Percentiles rank a stretch among this genome's conserved stretches.
These are phyloP conservation scores for Coelinius sp. DNA, from an alignment of 2,888 invertebrate species.

Conservation along the genomic window DNA sequence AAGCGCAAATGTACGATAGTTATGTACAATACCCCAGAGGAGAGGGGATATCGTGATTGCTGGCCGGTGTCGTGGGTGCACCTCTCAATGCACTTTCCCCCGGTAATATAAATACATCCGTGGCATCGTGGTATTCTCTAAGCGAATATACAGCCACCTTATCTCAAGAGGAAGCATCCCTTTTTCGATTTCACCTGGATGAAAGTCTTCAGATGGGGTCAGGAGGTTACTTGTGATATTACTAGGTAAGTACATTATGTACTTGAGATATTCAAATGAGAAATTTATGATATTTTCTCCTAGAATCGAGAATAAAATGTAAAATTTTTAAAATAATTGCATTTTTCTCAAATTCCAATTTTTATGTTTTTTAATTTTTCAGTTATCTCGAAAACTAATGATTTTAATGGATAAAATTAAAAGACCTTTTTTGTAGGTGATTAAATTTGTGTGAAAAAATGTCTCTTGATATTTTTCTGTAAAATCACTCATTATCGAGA, in stretches of 20 bases:
- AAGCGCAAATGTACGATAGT: neutral
- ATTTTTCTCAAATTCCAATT: no score
- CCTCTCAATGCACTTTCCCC: conserved; percentile 21
- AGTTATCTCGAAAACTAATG: no score
- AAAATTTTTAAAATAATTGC: no score
- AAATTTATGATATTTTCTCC: no score
- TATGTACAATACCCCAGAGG: conserved; percentile 10
- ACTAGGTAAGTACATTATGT: neutral
- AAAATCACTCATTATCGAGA: no score
- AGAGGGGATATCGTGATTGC: neutral
- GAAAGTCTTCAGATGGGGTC: neutral
- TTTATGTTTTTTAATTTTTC: no score
- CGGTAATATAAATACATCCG: conserved; percentile 22
- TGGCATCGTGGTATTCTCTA: neutral
- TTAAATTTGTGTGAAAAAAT: no score
- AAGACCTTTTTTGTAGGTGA: no score
- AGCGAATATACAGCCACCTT: neutral
- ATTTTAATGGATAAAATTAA: no score
- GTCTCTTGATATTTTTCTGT: no score
- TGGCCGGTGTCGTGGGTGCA: conserved; percentile 1
- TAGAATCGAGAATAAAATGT: no score
- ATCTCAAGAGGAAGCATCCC: neutral
- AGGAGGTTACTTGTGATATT: neutral
- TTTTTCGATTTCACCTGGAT: neutral
- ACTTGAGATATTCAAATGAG: neutral